Evolutionary conservation across 2,113 vertebrate species (phyloP).

Genomic region (Thymallus thymallus): DNA sequence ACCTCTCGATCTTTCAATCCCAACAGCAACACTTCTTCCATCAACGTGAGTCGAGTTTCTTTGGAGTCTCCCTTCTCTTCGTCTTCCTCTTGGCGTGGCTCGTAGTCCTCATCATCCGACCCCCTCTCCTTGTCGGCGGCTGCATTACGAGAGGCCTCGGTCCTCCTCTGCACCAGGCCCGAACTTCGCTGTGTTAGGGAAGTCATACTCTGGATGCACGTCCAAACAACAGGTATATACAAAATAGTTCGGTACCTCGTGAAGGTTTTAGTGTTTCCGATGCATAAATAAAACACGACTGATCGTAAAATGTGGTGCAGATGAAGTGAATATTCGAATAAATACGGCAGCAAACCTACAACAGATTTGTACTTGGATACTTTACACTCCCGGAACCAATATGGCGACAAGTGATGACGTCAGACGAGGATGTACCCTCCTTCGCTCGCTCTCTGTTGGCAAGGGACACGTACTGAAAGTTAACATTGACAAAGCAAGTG

Average conservation of each 20-base stretch:
- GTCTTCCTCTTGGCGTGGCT: slow-evolving; percentile 85
- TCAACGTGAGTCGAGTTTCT: slow-evolving; percentile 92
- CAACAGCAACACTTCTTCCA: slow-evolving; percentile 95
- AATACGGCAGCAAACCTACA: slow-evolving; percentile 29
- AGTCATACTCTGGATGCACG: slow-evolving; percentile 74
- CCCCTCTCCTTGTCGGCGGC: slow-evolving; percentile 82
- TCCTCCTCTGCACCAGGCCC: slow-evolving; percentile 94
- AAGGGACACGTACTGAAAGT: no score
- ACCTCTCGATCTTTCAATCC: slow-evolving; percentile 98
- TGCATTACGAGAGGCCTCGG: slow-evolving; percentile 89
- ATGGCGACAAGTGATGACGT: slow-evolving; percentile 86
- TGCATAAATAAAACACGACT: background rate
- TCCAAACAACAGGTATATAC: slow-evolving; percentile 30
- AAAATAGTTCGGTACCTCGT: slow-evolving; percentile 34
- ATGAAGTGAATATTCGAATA: background rate
- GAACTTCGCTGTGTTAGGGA: slow-evolving; percentile 89
- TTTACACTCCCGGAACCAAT: slow-evolving; percentile 77
- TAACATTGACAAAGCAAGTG: no score
- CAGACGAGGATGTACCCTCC: slow-evolving; percentile 17
- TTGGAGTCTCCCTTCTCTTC: slow-evolving; percentile 91
- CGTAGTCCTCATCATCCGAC: slow-evolving; percentile 78
- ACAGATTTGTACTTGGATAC: slow-evolving; percentile 47
- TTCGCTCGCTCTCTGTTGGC: no score
- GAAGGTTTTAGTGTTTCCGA: background rate
- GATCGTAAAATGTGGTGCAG: background rate